Evolutionary conservation across 1,140 invertebrate species (phyloP), one percentile per base, ranked within the genome.

Genomic region (Panagrolaimus sp.): DNA sequence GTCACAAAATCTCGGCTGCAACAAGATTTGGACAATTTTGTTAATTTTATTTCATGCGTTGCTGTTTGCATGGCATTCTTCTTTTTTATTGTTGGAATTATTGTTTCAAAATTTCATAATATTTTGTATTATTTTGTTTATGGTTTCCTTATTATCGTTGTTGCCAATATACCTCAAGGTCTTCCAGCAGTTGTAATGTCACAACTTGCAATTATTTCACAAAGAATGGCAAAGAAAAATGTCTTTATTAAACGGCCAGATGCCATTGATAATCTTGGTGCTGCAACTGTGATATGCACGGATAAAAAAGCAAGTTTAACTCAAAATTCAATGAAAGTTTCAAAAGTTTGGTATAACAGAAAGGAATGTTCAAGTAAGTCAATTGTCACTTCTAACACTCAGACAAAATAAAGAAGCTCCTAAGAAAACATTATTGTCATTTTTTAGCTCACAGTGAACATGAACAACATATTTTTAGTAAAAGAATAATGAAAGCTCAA

Each of bases 301-400:
- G 94, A 98, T 86, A 98, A 98, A 86, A 98, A 94, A 27, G 96
- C 96, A 31, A 99, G 96, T 0, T 87, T 99, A 43, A 99, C 96
- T 0, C 91, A 93, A 84, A 98, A 98, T 84, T 92, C 97, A 85
- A 98, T 98, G 94, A 97, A 93, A 0, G 92, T 92, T 7, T 96
- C 93, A 2, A 89, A 90, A 45, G 53, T 77, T 5, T 79, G 72
- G 65, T 74, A 69, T 66, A 77, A 77, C 47, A 38, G 43, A 16
- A 45, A 65, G 9, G 27, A 53, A 5, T 23, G 11, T 5, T 66
- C 66, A 67, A 27, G 65, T 62, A 67, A 7, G 9, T 62, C 1
- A 16, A 5, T n/a, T 16, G 1, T 1, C 9, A 23, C 20, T 23
- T 7, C 13, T 25, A 53, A 16, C 7, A 23, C 8, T n/a, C n/a